Evolutionary conservation across 2,113 vertebrate species (phyloP), one percentile per base, ranked within the genome.

Genomic region (Mystacornis crossleyi): DNA sequence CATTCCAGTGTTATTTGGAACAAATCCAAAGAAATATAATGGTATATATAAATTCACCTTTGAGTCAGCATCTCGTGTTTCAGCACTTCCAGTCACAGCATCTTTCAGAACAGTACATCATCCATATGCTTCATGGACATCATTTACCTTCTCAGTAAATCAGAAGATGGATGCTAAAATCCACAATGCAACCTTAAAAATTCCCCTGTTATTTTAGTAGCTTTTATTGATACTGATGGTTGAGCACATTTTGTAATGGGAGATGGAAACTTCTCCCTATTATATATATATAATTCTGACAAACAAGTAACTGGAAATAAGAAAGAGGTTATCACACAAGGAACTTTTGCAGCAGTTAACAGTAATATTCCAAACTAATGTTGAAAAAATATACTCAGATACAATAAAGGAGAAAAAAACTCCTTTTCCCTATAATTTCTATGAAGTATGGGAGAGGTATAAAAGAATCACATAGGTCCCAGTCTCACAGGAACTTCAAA

Each of bases 31-130:
- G 48, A 70, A 78, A 93, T 84, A 62, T 36, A 94, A 94, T 89
- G 80, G 51, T 86, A 81, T 82, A 94, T 96, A 97, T 80, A 94
- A 96, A 96, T 94, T 96, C 85, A 96, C 96, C 95, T 96, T 96
- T 95, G 96, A 96, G 97, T 95, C 95, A 97, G 94, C 94, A 79
- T 95, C 96, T 96, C 85, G 50, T 97, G 97, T 96, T 97, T 96
- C 97, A 96, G 96, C 97, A 58, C 86, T 94, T 90, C 81, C 84
- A 95, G 95, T 97, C 53, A 51, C 24, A 88, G 93, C 75, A 79
- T 92, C 90, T 97, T 84, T 67, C 87, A 86, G 74, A 95, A 80
- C 75, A 80, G 87, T 94, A 86, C 73, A 88, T 96, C 96, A 93
- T 66, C 89, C 90, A 71, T 85, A 91, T 92, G 95, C 51, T 86